These are phyloP conservation scores for Diogma glabrata DNA, from an alignment of 2,888 invertebrate species.

Conservation along the genomic window DNA sequence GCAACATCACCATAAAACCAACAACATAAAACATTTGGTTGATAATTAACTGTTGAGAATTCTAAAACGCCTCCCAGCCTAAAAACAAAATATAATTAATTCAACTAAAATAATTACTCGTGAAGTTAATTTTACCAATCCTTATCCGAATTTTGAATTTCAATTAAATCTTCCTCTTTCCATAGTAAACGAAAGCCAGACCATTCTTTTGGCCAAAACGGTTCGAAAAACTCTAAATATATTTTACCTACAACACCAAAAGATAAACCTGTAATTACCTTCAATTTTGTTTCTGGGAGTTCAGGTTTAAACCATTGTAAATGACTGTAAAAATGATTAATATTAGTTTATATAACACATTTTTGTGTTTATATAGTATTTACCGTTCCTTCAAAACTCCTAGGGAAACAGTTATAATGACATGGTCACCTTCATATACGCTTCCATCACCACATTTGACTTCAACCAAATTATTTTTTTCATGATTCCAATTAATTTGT, in stretches of 20 bases:
- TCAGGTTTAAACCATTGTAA: slow-evolving; percentile 37
- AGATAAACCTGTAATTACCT: slow-evolving; percentile 41
- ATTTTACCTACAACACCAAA: slow-evolving; percentile 53
- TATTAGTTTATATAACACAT: too few species aligned
- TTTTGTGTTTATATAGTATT: too few species aligned
- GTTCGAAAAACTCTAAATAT: slow-evolving; percentile 44
- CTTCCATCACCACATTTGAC: slow-evolving; percentile 33
- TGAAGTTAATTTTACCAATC: slow-evolving; percentile 40
- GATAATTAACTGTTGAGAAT: slow-evolving; percentile 51
- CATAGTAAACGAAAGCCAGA: slow-evolving; percentile 46
- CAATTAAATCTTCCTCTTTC: slow-evolving; percentile 38
- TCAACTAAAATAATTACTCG: too few species aligned
- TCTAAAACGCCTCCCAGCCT: slow-evolving; percentile 39
- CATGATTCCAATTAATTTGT: slow-evolving; percentile 29
- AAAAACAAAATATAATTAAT: too few species aligned
- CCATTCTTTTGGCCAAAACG: slow-evolving; percentile 46
- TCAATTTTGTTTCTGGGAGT: slow-evolving; percentile 38
- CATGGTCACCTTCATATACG: slow-evolving; percentile 42
- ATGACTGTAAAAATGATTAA: too few species aligned
- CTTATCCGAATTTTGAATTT: background rate
- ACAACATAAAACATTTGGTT: slow-evolving; percentile 50
- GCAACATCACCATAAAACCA: slow-evolving; percentile 57
- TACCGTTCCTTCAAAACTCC: slow-evolving; percentile 46
- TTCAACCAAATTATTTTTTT: slow-evolving; percentile 17
- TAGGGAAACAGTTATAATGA: slow-evolving; percentile 46